Evolutionary conservation across 2,888 invertebrate species (phyloP).

Genomic region (Campaea margaritaria): DNA sequence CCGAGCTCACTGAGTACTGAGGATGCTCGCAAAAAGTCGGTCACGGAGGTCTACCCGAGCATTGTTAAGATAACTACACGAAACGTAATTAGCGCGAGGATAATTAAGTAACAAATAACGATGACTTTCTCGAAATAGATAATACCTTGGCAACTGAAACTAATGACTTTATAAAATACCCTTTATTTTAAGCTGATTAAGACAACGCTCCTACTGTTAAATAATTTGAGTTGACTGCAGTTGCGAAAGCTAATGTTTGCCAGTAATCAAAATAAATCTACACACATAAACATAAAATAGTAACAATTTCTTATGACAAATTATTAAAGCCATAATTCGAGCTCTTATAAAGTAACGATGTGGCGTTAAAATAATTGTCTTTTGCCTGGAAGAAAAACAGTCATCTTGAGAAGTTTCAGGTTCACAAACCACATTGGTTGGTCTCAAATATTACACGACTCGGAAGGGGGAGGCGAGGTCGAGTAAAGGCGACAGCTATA

Average conservation of each 20-base stretch:
- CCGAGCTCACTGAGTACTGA: conserved; percentile 24
- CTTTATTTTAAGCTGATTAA: background rate
- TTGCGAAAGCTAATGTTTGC: background rate
- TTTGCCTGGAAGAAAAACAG: background rate
- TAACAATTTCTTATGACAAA: background rate
- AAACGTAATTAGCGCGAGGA: conserved; percentile 5
- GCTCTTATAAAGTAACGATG: too few relatives aligned
- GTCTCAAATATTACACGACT: conserved; percentile 6
- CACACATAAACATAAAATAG: background rate
- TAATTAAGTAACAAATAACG: conserved; percentile 7
- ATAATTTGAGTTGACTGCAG: background rate
- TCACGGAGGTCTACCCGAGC: conserved; percentile 6
- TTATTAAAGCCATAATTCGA: too few relatives aligned
- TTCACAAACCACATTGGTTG: conserved; percentile 6
- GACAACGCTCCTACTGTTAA: background rate
- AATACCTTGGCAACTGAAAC: conserved; percentile 1
- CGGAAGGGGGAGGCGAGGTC: conserved; percentile 38
- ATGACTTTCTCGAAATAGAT: conserved; percentile 9
- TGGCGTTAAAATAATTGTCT: background rate
- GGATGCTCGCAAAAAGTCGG: conserved; percentile 26
- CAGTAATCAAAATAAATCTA: background rate
- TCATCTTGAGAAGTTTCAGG: conserved; percentile 10
- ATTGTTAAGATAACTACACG: conserved; percentile 7
- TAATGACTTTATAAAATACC: background rate
- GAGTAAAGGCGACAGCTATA: conserved; percentile 48